Conservation (phyloP, 2,797 vertebrate species). For the Leptatherina wallacei region DNA sequence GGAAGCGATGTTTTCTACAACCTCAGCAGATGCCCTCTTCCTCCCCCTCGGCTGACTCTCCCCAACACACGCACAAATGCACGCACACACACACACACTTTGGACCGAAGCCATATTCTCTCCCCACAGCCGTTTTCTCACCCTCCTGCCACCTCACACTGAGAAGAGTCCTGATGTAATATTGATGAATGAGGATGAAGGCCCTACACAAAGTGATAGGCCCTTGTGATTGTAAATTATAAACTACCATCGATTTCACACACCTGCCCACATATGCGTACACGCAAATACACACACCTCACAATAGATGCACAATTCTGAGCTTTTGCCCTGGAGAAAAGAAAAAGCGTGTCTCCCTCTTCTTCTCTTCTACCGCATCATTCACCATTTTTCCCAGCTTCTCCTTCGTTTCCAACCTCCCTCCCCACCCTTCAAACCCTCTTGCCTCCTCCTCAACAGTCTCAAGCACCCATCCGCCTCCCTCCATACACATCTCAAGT, state of each 20-base stretch:
- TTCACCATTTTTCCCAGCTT: conserved; percentile 59
- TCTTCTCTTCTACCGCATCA: conserved; percentile 59
- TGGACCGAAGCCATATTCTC: conserved; percentile 69
- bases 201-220: conserved; percentile 96
- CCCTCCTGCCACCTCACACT: conserved; percentile 67
- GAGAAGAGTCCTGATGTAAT: conserved; percentile 92
- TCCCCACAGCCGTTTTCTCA: conserved; percentile 69
- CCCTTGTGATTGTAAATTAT: conserved; percentile 98
- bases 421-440: conserved; percentile 6
- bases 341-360: conserved; percentile 12
- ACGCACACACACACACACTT: conserved; percentile 44
- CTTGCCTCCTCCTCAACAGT: conserved; percentile 69
- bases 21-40: conserved; percentile 78
- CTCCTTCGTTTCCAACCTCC: conserved; percentile 25
- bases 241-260: conserved; percentile 96
- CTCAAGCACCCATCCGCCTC: conserved; percentile 77
- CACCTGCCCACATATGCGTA: conserved; percentile 68
- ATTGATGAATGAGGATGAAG: conserved; percentile 97
- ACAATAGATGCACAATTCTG: conserved; percentile 47
- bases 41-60: conserved; percentile 18
- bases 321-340: conserved; percentile 27
- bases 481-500: conserved; percentile 83
- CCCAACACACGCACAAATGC: conserved; percentile 24
- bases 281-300: conserved; percentile 45
- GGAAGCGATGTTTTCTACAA: conserved; percentile 80